Evolutionary conservation across 2,888 invertebrate genomes (phyloP).

Genomic region (Drosophila multiciliata): DNA sequence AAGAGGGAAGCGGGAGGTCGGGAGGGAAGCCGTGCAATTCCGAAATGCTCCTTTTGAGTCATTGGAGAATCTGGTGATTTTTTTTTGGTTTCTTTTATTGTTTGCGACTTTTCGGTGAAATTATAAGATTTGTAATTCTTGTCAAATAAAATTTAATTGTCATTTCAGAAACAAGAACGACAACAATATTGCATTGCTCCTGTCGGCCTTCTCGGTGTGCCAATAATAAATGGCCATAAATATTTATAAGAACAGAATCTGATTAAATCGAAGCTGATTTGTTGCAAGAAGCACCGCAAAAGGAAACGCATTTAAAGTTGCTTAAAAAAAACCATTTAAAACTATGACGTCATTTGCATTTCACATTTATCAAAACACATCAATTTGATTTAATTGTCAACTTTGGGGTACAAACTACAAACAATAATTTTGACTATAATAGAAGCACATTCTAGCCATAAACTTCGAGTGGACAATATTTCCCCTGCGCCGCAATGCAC

Average conservation of each 20-base stretch:
- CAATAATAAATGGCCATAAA: slow-evolving; percentile 43
- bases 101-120: slow-evolving; percentile 56
- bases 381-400: slow-evolving; percentile 52
- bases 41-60: slow-evolving; percentile 2
- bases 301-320: background rate
- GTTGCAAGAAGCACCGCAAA: background rate
- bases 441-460: slow-evolving; percentile 23
- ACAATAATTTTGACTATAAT: slow-evolving; percentile 12
- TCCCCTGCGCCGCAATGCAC: slow-evolving; percentile 65
- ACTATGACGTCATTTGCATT: slow-evolving; percentile 56
- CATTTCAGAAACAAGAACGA: slow-evolving; percentile 34
- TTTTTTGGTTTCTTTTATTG: slow-evolving; percentile 33
- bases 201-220: background rate
- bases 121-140: slow-evolving; percentile 81
- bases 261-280: slow-evolving; percentile 4
- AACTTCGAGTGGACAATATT: slow-evolving; percentile 36
- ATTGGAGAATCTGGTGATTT: slow-evolving; percentile 20
- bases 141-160: slow-evolving; percentile 84
- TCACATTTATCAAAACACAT: slow-evolving; percentile 68
- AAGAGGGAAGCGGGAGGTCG: background rate
- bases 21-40: background rate
- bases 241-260: background rate
- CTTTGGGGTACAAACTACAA: background rate
- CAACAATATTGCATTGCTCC: background rate
- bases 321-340: background rate